Base-by-base conservation (phyloP, 1,140 invertebrate species). In the Tigriopus japonicus region DNA sequence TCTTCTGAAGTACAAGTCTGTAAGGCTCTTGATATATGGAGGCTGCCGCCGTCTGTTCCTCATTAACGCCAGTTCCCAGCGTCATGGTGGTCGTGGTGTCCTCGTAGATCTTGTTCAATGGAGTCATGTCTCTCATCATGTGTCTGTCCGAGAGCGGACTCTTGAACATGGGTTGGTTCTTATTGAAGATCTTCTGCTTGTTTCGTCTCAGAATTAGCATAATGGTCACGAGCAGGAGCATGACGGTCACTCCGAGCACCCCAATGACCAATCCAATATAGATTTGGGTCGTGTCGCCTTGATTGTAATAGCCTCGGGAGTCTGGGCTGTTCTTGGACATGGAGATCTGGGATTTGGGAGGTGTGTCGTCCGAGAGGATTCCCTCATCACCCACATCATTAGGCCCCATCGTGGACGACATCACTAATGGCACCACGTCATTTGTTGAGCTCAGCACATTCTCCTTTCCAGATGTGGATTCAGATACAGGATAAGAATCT, bases 101-200 rank as follows among this genome's bases (percentile, higher is more conserved):
- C 21, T 54, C 19, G 19, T 54, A 28, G 14, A 15, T n/a, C 21
- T 41, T 14, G 35, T 17, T 23, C 21, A 40, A n/a, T 28, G 55
- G 55, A 28, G 55, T 35, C 40, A 40, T 58, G 21, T 49, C 45
- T 49, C 45, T 49, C 45, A 49, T 49, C 45, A 58, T 23, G 28
- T 41, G 55, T 21, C 52, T 3, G 40, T 58, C 40, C 15, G 55
- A 40, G 17, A 40, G 14, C 15, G 28, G 55, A 23, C 24, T 54
- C n/a, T 19, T 19, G 52, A 19, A 21, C n/a, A 58, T 35, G 13
- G 42, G n/a, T n/a, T 28, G 42, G 42, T 58, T 28, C 40, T 58
- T 58, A 23, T 58, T 58, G 28, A 58, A 58, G 21, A 58, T 58
- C 28, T 58, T 58, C 40, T 58, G 55, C 40, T 58, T 58, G 42